A percentile compares a stretch with the other conserved stretches of the same genome.
phyloP scores from a whole-genome alignment of 2,797 vertebrate genomes.

The Mus minutoides region DNA sequence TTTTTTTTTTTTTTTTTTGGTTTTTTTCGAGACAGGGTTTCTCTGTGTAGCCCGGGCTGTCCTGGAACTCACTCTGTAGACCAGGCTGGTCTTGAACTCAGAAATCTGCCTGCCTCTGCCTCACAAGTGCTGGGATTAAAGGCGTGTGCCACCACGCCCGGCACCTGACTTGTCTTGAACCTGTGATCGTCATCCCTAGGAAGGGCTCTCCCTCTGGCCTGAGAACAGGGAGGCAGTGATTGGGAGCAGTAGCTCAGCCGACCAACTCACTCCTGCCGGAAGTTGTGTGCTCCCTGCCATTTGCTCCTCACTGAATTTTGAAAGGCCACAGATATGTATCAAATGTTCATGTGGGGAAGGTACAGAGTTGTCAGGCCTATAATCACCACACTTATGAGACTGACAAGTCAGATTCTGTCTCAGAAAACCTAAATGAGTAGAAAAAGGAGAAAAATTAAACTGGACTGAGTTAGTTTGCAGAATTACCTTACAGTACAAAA shows the following conservation, averaged over 20 bases:
- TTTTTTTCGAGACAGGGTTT: no score
- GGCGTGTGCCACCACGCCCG: no score
- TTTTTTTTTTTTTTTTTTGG: no score
- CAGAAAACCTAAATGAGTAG: neutral
- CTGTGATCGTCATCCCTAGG: neutral
- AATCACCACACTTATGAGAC: neutral
- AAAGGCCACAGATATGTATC: neutral
- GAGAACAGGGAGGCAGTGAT: neutral
- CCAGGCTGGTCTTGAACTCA: no score
- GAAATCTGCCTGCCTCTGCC: no score
- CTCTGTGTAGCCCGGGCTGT: no score
- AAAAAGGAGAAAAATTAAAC: neutral
- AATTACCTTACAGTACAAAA: neutral
- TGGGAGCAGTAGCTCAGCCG: neutral
- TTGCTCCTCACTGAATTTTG: constrained; percentile 32
- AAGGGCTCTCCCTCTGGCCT: no score
- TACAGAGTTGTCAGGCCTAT: neutral
- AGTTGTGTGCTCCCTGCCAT: neutral
- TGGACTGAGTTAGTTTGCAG: neutral
- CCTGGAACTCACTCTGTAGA: no score
- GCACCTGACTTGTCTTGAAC: neutral
- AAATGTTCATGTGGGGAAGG: neutral
- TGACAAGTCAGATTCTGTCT: neutral
- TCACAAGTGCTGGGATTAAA: no score
- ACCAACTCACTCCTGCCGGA: neutral